A percentile compares a stretch with the other conserved stretches of the same genome.
Evolutionary conservation across 2,888 invertebrate genomes (phyloP).

Genomic region (Stenurella melanura): DNA sequence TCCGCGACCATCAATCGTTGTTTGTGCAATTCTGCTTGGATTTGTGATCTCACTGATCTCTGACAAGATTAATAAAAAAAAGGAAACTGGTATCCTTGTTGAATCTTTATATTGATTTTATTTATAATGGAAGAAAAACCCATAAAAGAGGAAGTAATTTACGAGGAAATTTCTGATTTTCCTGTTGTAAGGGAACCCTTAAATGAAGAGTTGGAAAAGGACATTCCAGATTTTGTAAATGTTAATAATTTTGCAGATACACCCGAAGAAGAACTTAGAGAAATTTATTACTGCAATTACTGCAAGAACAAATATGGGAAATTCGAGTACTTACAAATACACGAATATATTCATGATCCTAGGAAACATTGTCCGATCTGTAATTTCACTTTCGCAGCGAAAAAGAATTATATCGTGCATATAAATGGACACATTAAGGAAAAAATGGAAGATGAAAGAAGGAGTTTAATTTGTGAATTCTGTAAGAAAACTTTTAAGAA

Average conservation of each 20-base stretch:
- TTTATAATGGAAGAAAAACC: conserved; percentile 1
- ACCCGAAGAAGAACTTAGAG: neutral
- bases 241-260: neutral
- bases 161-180: neutral
- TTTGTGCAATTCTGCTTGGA: too few relatives aligned
- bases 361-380: conserved; percentile 8
- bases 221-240: conserved; percentile 3
- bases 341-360: conserved; percentile 9
- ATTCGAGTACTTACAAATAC: conserved; percentile 15
- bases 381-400: neutral
- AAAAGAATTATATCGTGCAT: neutral
- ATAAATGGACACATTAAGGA: conserved; percentile 17
- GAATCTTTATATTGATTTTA: neutral
- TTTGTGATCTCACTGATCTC: too few relatives aligned
- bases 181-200: neutral
- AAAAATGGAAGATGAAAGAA: conserved; percentile 15
- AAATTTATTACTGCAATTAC: neutral
- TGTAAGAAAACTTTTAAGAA: conserved; percentile 13
- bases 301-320: neutral
- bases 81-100: neutral
- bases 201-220: neutral
- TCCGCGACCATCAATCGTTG: too few relatives aligned
- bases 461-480: neutral
- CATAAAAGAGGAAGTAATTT: neutral
- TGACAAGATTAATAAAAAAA: too few relatives aligned